phyloP scores from a whole-genome alignment of 1,140 invertebrate genomes.

The Drosophila sechellia region DNA sequence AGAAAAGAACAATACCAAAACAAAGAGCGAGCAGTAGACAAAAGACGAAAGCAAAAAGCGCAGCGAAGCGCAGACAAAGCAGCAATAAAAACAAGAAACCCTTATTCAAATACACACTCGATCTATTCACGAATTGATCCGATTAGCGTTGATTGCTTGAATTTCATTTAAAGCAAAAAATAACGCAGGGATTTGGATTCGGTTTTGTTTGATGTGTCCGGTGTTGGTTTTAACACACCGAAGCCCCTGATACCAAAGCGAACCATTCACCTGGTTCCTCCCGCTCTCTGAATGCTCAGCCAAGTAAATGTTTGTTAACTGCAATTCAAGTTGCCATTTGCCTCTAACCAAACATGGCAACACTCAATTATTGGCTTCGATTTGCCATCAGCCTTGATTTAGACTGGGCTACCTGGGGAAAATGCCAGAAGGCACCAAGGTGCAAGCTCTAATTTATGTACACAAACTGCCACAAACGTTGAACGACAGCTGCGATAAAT shows the following conservation, averaged over 20 bases:
- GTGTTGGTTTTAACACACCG: conserved; percentile 29
- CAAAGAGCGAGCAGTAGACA: conserved; percentile 22
- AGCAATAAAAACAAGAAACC: conserved; percentile 38
- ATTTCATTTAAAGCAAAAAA: conserved; percentile 62
- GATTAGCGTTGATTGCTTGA: conserved; percentile 78
- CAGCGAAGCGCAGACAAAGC: conserved; percentile 31
- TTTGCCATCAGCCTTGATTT: conserved; percentile 30
- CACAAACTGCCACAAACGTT: conserved; percentile 48
- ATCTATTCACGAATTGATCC: conserved; percentile 72
- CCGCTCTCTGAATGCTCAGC: conserved; percentile 1
- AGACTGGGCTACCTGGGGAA: not conserved
- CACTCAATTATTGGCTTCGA: conserved; percentile 45
- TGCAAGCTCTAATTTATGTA: conserved; percentile 68
- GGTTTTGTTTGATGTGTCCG: conserved; percentile 59
- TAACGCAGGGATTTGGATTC: conserved; percentile 21
- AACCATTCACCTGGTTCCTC: conserved; percentile 9
- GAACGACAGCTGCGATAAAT: conserved; percentile 70
- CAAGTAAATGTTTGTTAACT: conserved; percentile 35
- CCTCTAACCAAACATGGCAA: conserved; percentile 30
- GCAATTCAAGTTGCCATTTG: conserved; percentile 40
- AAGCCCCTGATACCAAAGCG: conserved; percentile 22
- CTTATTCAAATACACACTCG: conserved; percentile 23
- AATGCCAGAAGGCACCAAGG: not conserved
- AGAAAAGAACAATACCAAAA: conserved; percentile 54
- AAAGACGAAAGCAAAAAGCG: conserved; percentile 41